A percentile compares a stretch with the other conserved stretches of the same genome.
Conservation (phyloP, 2,888 invertebrate species). For the Cristatella mucedo region DNA sequence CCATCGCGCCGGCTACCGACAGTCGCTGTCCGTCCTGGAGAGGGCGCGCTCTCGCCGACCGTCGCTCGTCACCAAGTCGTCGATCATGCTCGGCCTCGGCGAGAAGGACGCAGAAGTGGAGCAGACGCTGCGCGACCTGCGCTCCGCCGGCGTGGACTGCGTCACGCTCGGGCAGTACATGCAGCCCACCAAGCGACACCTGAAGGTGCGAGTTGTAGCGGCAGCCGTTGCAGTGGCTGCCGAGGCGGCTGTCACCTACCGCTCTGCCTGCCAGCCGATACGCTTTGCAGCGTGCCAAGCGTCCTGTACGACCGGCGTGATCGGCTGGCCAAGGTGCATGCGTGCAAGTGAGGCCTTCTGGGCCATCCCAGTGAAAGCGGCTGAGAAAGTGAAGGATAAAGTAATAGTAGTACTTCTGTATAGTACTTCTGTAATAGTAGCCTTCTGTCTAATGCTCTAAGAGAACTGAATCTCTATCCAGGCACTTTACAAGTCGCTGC, state of each 20-base stretch:
- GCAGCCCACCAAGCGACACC: conserved; percentile 92
- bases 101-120: conserved; percentile 44
- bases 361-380: too few relatives aligned
- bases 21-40: conserved; percentile 65
- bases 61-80: conserved; percentile 80
- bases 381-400: too few relatives aligned
- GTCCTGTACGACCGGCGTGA: conserved; percentile 19
- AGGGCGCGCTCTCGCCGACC: conserved; percentile 65
- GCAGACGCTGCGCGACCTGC: conserved; percentile 69
- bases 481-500: too few relatives aligned
- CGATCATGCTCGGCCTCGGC: conserved; percentile 88
- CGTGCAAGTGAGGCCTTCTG: too few relatives aligned
- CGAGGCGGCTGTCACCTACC: too few relatives aligned
- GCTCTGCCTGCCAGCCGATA: too few relatives aligned
- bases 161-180: conserved; percentile 95
- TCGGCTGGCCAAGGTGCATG: conserved; percentile 17
- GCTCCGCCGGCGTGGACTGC: conserved; percentile 68
- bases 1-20: conserved; percentile 72
- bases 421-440: too few relatives aligned
- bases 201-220: conserved; percentile 50
- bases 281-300: conserved; percentile 17
- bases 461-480: too few relatives aligned
- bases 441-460: too few relatives aligned
- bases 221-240: too few relatives aligned
- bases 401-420: too few relatives aligned